Evolutionary conservation across 2,797 vertebrate genomes (phyloP), one percentile per base, ranked within the genome.

Genomic region (Saxicola maurus): DNA sequence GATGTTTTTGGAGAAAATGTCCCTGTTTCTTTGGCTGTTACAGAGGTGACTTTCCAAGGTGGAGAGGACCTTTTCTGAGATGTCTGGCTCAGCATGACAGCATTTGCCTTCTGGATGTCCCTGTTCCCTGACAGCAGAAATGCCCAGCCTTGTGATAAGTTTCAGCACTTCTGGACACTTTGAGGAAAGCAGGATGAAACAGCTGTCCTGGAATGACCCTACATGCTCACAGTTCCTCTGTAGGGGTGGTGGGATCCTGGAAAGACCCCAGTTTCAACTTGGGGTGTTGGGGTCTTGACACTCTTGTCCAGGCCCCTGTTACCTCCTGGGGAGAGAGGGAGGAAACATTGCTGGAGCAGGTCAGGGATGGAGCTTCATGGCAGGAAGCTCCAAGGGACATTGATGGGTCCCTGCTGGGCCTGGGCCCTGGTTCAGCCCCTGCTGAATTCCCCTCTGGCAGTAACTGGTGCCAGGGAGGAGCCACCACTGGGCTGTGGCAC

Each of bases 401-500:
- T 13, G n/a, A 2, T 11, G 13, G 52, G 31, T 11, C 27, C 5
- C 1, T 28, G 60, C 14, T 59, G 56, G 30, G 37, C 25, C 31
- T 62, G 87, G 13, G 21, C 21, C 38, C 52, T 52, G 43, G 19
- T 40, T 61, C 16, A 61, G 2, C 10, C 16, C 33, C 42, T 60
- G 51, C 61, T 59, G 28, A 12, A 7, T 51, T 67, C 46, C 25
- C 1, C 65, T 56, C 2, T 12, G 21, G 56, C 72, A 55, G 6
- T 10, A 13, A 13, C 13, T 24, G 43, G 16, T 59, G 25, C 8
- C 5, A 7, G 23, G 18, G 40, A 78, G 62, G 10, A 24, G 15
- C 16, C 28, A 9, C 12, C 0, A 0, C 65, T 2, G 0, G 20
- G 37, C 69, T 71, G 27, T 42, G 52, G 40, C 28, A 2, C 28